Evolutionary conservation across 1,140 invertebrate genomes (phyloP), one percentile per base, ranked within the genome.

Genomic region (Dolichoris vasculosae): DNA sequence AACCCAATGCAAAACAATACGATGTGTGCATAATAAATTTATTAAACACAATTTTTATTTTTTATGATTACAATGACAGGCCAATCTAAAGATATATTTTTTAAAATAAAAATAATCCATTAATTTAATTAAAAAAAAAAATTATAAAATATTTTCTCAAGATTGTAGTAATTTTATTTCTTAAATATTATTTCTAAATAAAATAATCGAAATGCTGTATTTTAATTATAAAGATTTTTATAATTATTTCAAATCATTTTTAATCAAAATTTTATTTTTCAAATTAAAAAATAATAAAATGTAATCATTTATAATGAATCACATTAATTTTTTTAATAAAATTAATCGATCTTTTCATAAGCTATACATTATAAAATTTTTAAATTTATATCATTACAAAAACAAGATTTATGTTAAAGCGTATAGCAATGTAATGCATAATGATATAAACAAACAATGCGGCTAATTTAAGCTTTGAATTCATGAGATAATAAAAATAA

Each of bases 1-100:
- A 76, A 75, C 84, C 84, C 64, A 83, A 90, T 89, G 88, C 89
- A 90, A 91, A 90, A 92, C 92, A 90, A 94, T 93, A 87, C 82
- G 64, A 82, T 88, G 84, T 86, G 85, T 83, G 76, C 51, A 88
- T 82, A 88, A 63, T 69, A 81, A 71, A 71, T 81, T 78, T 8
- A 59, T 78, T 51, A 67, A 63, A 48, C 75, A 23, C 7, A 48
- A 71, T 79, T 69, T 73, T 79, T n/a, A 79, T 64, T 78, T 69
- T 55, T 30, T 59, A 32, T 73, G 4, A 77, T 84, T 40, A 67
- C 59, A 69, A 46, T 71, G 55, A 9, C 26, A 84, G 23, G 23
- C 32, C 17, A 64, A 43, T 83, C 15, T 8, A 9, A 67, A 2
- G 35, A 77, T 82, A 48, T 55, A 6, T 32, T 55, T 71, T 15